Conservation (phyloP, 2,797 vertebrate species). For the Fundulus diaphanus region DNA sequence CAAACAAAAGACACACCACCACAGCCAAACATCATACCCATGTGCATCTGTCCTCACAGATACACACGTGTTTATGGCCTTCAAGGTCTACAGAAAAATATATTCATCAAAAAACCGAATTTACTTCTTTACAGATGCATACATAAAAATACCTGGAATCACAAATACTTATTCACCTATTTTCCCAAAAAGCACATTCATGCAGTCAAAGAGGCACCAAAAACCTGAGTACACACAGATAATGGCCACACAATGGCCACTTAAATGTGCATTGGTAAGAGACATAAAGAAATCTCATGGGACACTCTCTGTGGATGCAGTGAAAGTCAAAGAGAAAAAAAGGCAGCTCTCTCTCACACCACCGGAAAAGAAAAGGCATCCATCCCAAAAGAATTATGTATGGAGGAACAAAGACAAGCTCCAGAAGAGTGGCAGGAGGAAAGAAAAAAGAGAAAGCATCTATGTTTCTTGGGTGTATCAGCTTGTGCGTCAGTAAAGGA, state of each 20-base stretch:
- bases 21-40: slow-evolving; percentile 9
- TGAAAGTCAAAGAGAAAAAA: slow-evolving; percentile 64
- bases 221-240: slow-evolving; percentile 18
- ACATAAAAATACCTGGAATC: slow-evolving; percentile 19
- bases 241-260: too few species aligned
- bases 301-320: slow-evolving; percentile 59
- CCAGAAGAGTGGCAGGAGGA: slow-evolving; percentile 19
- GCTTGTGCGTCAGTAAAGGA: neutral
- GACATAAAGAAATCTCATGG: slow-evolving; percentile 62
- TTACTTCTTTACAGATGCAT: slow-evolving; percentile 31
- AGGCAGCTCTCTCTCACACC: slow-evolving; percentile 52
- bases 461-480: slow-evolving; percentile 11
- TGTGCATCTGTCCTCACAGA: slow-evolving; percentile 11
- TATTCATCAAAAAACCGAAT: slow-evolving; percentile 22
- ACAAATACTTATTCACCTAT: slow-evolving; percentile 33
- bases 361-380: slow-evolving; percentile 35
- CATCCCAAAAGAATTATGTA: slow-evolving; percentile 66
- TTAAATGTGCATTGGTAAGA: slow-evolving; percentile 31
- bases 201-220: slow-evolving; percentile 14
- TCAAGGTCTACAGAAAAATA: slow-evolving; percentile 2
- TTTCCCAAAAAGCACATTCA: slow-evolving; percentile 28
- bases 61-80: slow-evolving; percentile 24
- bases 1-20: slow-evolving; percentile 2
- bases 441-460: neutral
- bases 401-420: slow-evolving; percentile 59